Base-by-base conservation (phyloP, 1,140 invertebrate genomes). In the Cardiocondyla obscurior region DNA sequence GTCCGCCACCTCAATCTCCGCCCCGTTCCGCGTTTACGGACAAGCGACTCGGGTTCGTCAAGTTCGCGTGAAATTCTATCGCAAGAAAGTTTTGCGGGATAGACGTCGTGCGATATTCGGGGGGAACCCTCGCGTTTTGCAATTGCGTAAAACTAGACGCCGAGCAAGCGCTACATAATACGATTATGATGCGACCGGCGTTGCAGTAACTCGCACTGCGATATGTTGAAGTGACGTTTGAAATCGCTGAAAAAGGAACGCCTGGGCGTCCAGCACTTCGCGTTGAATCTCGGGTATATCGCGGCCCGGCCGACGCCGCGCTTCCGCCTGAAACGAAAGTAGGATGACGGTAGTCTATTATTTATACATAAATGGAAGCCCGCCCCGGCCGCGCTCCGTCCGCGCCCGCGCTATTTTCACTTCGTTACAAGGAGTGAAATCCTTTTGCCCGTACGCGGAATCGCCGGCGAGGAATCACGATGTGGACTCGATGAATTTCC, bases 401-500 rank as follows among this genome's bases (percentile, higher is more conserved):
- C 74, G 85, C 70, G 79, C 58, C 79, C 76, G 86, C 84, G 86
- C 85, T 87, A 91, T 92, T 92, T 91, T 92, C 90, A 92, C 90
- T 91, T 91, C 87, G 90, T 92, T 92, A 90, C 89, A 88, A n/a
- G 88, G 88, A 91, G 90, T 91, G 91, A 92, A 92, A 92, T 91
- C 89, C 77, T 90, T 74, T 83, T 81, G 57, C 25, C 22, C 28
- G 44, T 33, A 55, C 72, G 58, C 55, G 62, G 84, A 89, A 90
- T 92, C 91, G 91, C 91, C 72, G 28, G 89, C 88, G 70, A 76
- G 84, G 74, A 81, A 81, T 72, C 84, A 55, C 88, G 90, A 90
- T 90, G 86, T 91, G 14, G 91, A 89, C 88, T 89, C 88, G 91
- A 91, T 92, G 90, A 92, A 90, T 88, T 82, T n/a, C n/a, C n/a